A percentile compares a stretch with the other conserved stretches of the same genome.
Conservation (phyloP, 2,113 vertebrate species). For the Nycticebus coucang region DNA sequence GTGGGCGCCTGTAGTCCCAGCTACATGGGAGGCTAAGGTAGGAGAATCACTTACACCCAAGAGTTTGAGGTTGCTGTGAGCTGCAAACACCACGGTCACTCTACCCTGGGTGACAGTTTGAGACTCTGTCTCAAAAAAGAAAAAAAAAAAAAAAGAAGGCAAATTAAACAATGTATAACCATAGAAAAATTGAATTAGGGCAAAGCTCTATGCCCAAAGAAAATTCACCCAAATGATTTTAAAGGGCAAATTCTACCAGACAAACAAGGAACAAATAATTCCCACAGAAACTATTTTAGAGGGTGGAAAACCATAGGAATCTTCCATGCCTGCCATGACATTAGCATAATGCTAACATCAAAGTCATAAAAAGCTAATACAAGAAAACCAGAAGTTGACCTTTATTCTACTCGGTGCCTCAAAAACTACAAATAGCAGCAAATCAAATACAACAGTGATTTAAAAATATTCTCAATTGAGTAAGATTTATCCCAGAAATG, state of each 20-base stretch:
- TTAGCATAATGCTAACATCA: background rate
- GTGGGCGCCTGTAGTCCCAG: no score
- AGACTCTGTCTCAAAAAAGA: no score
- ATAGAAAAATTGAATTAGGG: background rate
- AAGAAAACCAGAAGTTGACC: background rate
- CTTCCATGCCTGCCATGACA: background rate
- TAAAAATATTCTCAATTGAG: background rate
- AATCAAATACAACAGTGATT: background rate
- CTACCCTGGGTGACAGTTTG: no score
- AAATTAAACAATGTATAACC: background rate
- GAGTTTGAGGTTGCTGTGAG: no score
- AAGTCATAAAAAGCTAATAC: background rate
- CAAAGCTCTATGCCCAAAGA: conserved; percentile 1
- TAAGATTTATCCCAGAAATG: background rate
- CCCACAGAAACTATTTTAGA: background rate
- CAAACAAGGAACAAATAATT: background rate
- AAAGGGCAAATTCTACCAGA: background rate
- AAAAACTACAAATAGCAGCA: background rate
- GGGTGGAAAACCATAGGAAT: background rate
- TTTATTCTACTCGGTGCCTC: background rate
- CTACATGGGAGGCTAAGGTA: no score
- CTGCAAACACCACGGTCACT: no score
- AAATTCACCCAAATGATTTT: background rate
- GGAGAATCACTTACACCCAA: no score
- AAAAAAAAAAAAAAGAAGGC: background rate